Evolutionary conservation across 2,113 vertebrate genomes (phyloP).

Genomic region (Antechinus flavipes): DNA sequence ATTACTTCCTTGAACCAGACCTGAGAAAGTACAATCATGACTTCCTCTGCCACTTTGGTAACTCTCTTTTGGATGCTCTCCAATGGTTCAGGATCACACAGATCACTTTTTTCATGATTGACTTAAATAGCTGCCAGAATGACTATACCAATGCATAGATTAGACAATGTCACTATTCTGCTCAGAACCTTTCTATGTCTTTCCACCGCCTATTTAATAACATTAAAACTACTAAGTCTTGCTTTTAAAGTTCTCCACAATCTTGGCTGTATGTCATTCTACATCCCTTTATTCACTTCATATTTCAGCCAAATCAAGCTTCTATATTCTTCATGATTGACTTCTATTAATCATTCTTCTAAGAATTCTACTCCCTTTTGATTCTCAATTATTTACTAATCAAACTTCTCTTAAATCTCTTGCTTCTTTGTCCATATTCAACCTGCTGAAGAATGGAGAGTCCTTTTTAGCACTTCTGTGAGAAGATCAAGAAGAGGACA

Average conservation of each 20-base stretch:
- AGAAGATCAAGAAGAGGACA: background rate
- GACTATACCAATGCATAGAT: background rate
- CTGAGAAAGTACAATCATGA: background rate
- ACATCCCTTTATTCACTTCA: background rate
- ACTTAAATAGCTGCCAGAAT: background rate
- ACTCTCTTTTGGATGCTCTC: background rate
- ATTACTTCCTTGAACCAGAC: background rate
- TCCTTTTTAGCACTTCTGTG: background rate
- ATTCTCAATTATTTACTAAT: slow-evolving; percentile 33
- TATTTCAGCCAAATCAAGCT: background rate
- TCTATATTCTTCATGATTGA: background rate
- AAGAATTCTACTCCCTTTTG: slow-evolving; percentile 31
- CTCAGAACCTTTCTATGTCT: background rate
- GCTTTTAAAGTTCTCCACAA: background rate
- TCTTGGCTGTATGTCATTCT: background rate
- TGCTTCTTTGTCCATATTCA: background rate
- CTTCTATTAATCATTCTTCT: background rate
- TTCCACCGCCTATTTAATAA: background rate
- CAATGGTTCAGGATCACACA: background rate
- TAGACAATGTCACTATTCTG: background rate
- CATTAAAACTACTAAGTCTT: background rate
- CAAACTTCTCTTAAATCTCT: slow-evolving; percentile 18
- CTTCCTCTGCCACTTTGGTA: background rate
- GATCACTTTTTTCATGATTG: background rate
- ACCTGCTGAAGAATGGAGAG: background rate